Conservation (phyloP, 2,888 invertebrate genomes). For the Campoletis raptor region DNA sequence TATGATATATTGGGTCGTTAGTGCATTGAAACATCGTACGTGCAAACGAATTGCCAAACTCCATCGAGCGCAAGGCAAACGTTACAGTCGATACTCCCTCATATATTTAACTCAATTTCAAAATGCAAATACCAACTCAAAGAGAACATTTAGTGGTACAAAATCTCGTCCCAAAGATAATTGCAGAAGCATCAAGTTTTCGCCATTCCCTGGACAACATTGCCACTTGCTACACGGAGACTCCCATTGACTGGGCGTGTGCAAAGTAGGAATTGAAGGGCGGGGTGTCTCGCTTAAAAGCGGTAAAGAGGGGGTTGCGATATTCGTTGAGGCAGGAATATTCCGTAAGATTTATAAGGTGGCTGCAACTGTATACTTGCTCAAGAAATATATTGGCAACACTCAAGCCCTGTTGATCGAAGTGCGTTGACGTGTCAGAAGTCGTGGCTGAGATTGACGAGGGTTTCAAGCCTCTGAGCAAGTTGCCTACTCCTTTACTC, state of each 20-base stretch:
- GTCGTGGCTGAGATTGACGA: slow-evolving; percentile 76
- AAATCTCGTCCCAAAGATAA: neutral
- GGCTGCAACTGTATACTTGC: neutral
- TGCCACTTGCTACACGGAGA: neutral
- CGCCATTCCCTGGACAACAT: neutral
- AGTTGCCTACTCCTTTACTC: slow-evolving; percentile 39
- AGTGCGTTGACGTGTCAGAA: slow-evolving; percentile 77
- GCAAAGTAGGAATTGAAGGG: neutral
- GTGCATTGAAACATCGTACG: slow-evolving; percentile 10
- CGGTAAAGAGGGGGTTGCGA: neutral
- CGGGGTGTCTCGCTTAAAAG: neutral
- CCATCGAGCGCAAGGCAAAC: neutral
- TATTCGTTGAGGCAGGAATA: neutral
- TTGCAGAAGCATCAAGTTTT: neutral
- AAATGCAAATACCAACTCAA: neutral
- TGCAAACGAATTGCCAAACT: slow-evolving; percentile 12
- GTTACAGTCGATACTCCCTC: slow-evolving; percentile 22
- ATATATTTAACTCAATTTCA: neutral
- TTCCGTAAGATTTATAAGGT: neutral
- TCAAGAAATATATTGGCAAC: slow-evolving; percentile 35
- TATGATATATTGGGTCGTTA: slow-evolving; percentile 27
- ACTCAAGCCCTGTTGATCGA: slow-evolving; percentile 46
- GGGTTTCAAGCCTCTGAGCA: slow-evolving; percentile 59
- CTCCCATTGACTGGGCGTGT: neutral
- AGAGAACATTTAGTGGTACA: neutral